Conservation (phyloP, 2,113 vertebrate species). For the Rhynchomys soricoides region DNA sequence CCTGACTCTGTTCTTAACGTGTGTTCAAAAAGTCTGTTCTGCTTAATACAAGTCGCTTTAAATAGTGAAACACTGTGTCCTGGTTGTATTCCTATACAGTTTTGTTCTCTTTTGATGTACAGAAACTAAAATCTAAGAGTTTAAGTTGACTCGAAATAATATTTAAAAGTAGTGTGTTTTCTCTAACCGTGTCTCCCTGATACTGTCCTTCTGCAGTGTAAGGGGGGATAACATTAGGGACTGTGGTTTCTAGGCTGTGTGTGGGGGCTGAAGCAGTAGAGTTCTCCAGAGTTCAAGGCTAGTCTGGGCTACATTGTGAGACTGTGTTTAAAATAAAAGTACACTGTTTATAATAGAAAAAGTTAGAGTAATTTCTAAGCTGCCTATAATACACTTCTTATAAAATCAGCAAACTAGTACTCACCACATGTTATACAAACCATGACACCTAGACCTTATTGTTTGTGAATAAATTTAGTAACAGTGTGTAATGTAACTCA, state of each 20-base stretch:
- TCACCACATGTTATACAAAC: neutral
- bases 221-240: neutral
- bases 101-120: slow-evolving; percentile 8
- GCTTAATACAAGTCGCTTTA: neutral
- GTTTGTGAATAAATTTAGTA: slow-evolving; percentile 23
- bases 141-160: slow-evolving; percentile 38
- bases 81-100: neutral
- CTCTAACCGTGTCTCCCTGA: neutral
- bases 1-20: neutral
- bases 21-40: neutral
- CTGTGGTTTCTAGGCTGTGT: neutral
- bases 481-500: neutral
- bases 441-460: slow-evolving; percentile 23
- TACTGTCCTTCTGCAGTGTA: neutral
- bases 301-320: neutral
- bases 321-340: neutral
- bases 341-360: neutral
- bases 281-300: neutral
- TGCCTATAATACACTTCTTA: neutral
- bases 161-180: neutral
- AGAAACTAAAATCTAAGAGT: slow-evolving; percentile 32
- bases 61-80: neutral
- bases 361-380: neutral
- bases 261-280: neutral
- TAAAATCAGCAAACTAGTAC: neutral